Base-by-base conservation (phyloP, 2,888 invertebrate species). In the Phlogophora meticulosa region DNA sequence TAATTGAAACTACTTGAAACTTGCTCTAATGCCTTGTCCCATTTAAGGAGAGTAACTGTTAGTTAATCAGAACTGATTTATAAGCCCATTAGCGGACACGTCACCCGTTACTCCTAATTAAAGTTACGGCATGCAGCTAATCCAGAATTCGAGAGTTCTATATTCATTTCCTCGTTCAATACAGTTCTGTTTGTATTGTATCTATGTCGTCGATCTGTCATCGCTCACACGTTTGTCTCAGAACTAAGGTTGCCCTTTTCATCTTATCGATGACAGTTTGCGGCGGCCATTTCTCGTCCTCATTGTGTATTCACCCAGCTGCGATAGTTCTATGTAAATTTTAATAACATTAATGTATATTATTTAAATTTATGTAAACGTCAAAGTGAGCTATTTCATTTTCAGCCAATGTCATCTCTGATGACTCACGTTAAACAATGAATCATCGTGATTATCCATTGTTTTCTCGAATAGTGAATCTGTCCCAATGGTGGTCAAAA, bases 231-330 rank as follows among this genome's bases (percentile, higher is more conserved):
- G 66, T 55, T 65, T 49, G 57, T 64, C 70, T 69, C 61, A 48
- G 59, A 58, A 61, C 76, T 36, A 34, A 53, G 69, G 49, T 63
- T 76, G 72, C 73, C 81, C 78, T 81, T 77, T 68, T 78, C 80
- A 81, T 80, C 72, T 78, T 78, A 78, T 74, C 68, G 70, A 82
- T 80, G 82, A 74, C 82, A 82, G 78, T 73, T 81, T 67, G 70
- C 52, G 73, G 70, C 59, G 58, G 55, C 73, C 67, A 68, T 78
- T 76, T 63, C 74, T 77, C 68, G 68, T 51, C 60, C 78, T 81
- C 76, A 80, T 81, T 78, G 46, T 72, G 68, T 69, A 81, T 81
- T 81, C 81, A 76, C n/a, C 56, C 76, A 81, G 76, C 69, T 69
- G 77, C 68, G 57, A 79, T 80, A 78, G 81, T 78, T 78, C 80